Conservation (phyloP, 2,888 invertebrate species). For the Polyommatus icarus region DNA sequence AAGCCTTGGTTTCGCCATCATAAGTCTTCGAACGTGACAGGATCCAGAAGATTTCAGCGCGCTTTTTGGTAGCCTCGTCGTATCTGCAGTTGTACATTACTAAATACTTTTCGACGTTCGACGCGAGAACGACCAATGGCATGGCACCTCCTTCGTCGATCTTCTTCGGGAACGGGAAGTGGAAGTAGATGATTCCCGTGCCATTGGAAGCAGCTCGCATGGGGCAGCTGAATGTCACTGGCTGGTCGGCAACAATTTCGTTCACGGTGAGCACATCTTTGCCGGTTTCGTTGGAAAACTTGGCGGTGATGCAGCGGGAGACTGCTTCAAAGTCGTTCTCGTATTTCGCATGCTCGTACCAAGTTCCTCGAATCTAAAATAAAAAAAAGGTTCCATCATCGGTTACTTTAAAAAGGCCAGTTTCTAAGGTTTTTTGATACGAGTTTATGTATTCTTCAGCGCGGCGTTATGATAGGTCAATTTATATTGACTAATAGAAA, state of each 20-base stretch:
- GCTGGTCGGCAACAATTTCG: not conserved
- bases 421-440: too few species aligned
- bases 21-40: not conserved
- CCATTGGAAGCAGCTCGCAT: not conserved
- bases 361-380: not conserved
- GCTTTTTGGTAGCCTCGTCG: not conserved
- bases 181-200: constrained; percentile 12
- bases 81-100: not conserved
- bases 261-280: not conserved
- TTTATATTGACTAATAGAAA: too few species aligned
- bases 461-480: too few species aligned
- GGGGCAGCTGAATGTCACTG: not conserved
- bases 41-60: not conserved
- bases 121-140: not conserved
- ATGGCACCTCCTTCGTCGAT: constrained; percentile 4
- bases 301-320: not conserved
- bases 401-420: too few species aligned
- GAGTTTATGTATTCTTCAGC: too few species aligned
- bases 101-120: not conserved
- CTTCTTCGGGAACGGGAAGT: not conserved
- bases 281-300: not conserved
- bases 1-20: not conserved
- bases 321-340: not conserved
- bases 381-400: too few species aligned
- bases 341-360: constrained; percentile 19